Evolutionary conservation across 2,888 invertebrate species (phyloP).

Genomic region (Aspidapion aeneum): DNA sequence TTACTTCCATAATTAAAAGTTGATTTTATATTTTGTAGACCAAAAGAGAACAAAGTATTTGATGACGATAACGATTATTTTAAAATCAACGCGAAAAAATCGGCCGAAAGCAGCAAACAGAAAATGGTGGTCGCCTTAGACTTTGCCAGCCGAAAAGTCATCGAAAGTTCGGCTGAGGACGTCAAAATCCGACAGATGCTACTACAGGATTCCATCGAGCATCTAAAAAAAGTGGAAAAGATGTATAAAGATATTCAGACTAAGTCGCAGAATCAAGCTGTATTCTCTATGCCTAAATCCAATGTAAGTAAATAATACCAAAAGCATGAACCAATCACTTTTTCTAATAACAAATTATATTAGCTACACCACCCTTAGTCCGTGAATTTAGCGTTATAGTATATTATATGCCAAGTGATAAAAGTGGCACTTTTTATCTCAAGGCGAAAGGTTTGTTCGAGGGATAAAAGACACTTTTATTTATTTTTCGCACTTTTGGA

Average conservation of each 20-base stretch:
- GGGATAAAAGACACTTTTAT: no score
- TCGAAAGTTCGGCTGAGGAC: constrained; percentile 38
- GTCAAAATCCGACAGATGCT: constrained; percentile 37
- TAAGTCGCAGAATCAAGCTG: constrained; percentile 20
- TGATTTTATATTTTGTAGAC: constrained; percentile 32
- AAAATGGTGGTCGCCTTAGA: constrained; percentile 45
- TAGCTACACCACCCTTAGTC: no score
- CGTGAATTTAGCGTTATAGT: no score
- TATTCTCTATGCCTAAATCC: constrained; percentile 14
- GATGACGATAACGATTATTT: constrained; percentile 97
- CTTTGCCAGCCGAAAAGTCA: constrained; percentile 43
- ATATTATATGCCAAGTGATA: no score
- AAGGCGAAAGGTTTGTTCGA: no score
- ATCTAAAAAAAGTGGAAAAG: constrained; percentile 38
- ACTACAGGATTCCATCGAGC: constrained; percentile 37
- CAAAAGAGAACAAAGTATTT: constrained; percentile 66
- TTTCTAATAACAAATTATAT: no score
- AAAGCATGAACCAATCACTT: no score
- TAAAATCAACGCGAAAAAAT: constrained; percentile 72
- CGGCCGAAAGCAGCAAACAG: constrained; percentile 34
- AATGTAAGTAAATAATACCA: no score
- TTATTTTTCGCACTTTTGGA: no score
- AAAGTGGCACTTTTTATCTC: no score
- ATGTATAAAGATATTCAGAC: constrained; percentile 36
- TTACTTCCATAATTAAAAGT: no score